phyloP scores from a whole-genome alignment of 2,797 vertebrate species.

The Enteromius fasciolatus region DNA sequence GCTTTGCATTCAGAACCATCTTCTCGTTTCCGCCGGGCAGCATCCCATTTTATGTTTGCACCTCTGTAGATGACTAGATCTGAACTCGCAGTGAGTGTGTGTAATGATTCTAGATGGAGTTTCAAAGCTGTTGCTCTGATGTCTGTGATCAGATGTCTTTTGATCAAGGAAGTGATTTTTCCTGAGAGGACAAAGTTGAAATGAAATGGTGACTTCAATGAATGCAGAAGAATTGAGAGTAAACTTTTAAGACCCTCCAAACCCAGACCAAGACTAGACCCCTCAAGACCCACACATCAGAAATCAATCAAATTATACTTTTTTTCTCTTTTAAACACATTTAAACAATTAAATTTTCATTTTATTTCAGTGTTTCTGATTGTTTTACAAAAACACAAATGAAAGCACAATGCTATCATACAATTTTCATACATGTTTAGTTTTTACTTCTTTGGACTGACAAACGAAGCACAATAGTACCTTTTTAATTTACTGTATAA shows the following conservation, averaged over 20 bases:
- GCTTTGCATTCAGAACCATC: constrained; percentile 14
- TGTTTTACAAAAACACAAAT: neutral
- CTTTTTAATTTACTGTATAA: neutral
- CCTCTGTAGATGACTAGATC: constrained; percentile 6
- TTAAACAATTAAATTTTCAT: neutral
- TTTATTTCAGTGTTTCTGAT: neutral
- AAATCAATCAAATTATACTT: neutral
- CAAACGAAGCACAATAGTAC: neutral
- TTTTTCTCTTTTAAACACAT: neutral
- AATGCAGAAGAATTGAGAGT: neutral
- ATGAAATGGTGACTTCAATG: neutral
- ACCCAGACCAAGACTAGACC: neutral
- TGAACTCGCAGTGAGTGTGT: neutral
- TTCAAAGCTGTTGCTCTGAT: neutral
- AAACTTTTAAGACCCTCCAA: neutral
- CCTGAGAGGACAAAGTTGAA: neutral
- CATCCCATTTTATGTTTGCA: constrained; percentile 19
- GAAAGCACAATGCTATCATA: neutral
- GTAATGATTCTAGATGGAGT: neutral
- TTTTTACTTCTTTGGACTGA: neutral
- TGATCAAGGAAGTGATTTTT: neutral
- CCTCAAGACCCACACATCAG: neutral
- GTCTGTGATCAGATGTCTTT: neutral
- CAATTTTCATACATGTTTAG: neutral
- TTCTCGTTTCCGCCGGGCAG: neutral